Evolutionary conservation across 2,113 vertebrate species (phyloP).

Genomic region (Phalacrocorax aristotelis): DNA sequence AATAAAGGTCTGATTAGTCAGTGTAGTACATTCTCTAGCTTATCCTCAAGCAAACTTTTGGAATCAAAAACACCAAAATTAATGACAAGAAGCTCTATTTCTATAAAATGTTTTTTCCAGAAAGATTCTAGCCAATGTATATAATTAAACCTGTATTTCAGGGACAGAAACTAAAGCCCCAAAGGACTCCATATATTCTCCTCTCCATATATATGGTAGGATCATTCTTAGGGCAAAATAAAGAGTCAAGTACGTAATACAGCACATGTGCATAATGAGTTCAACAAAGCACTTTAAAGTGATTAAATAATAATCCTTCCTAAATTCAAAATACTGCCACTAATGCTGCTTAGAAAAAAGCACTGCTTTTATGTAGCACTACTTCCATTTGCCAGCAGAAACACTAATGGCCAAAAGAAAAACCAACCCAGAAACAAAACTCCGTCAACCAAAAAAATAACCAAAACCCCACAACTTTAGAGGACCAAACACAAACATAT

Average conservation of each 20-base stretch:
- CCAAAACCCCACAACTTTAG: not conserved
- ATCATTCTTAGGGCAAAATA: not conserved
- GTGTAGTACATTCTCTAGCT: not conserved
- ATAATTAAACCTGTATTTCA: not conserved
- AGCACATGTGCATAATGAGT: not conserved
- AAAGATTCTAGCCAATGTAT: not conserved
- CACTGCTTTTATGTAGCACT: not conserved
- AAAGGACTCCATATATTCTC: not conserved
- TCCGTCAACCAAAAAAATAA: not conserved
- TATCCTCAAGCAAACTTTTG: not conserved
- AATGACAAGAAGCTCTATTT: not conserved
- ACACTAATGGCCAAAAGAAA: not conserved
- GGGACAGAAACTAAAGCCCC: not conserved
- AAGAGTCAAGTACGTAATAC: not conserved
- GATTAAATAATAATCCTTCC: slow-evolving; percentile 38
- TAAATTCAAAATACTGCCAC: slow-evolving; percentile 14
- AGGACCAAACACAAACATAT: not conserved
- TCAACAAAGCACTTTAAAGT: not conserved
- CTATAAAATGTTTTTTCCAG: not conserved
- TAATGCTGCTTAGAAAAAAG: not conserved
- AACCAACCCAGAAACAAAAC: fast-evolving
- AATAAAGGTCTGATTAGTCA: not conserved
- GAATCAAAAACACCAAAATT: not conserved
- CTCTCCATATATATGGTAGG: not conserved
- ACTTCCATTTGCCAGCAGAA: not conserved